A percentile compares a stretch with the other conserved stretches of the same genome.
phyloP scores from a whole-genome alignment of 2,888 invertebrate genomes.

The Oscheius sp. region DNA sequence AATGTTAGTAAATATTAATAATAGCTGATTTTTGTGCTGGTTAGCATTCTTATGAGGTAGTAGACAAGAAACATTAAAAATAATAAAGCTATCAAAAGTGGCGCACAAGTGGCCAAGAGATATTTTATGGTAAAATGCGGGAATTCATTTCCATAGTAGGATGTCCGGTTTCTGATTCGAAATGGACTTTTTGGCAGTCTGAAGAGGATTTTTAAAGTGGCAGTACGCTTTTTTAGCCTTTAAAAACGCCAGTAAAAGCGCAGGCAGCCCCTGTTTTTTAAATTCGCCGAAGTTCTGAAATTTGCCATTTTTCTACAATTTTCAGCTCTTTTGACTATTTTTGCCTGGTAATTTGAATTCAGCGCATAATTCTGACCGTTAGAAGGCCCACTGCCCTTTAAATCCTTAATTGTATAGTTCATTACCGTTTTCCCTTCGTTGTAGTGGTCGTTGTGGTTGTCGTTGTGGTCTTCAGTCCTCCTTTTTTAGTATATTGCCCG shows the following conservation, averaged over 20 bases:
- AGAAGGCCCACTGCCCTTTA: no score
- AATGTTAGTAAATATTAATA: slow-evolving; percentile 2
- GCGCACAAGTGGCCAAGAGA: slow-evolving; percentile 46
- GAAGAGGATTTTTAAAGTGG: no score
- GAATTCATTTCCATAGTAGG: slow-evolving; percentile 51
- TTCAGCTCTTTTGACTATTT: no score
- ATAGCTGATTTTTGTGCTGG: not conserved
- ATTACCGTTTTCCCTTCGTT: slow-evolving; percentile 9
- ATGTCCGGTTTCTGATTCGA: slow-evolving; percentile 50
- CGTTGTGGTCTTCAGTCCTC: not conserved
- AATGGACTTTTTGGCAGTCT: not conserved
- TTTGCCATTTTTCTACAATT: no score
- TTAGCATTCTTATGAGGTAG: slow-evolving; percentile 12
- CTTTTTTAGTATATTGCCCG: not conserved
- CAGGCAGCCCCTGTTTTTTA: no score
- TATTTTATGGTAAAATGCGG: slow-evolving; percentile 52
- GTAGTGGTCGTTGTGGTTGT: slow-evolving; percentile 4
- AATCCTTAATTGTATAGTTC: no score
- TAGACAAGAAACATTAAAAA: slow-evolving; percentile 11
- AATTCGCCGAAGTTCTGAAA: no score
- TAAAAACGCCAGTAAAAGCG: no score
- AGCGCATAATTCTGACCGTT: no score
- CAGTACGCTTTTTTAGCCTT: no score
- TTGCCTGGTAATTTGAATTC: no score
- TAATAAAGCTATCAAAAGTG: slow-evolving; percentile 43